phyloP scores from a whole-genome alignment of 2,113 vertebrate species.

The Lepisosteus osseus region DNA sequence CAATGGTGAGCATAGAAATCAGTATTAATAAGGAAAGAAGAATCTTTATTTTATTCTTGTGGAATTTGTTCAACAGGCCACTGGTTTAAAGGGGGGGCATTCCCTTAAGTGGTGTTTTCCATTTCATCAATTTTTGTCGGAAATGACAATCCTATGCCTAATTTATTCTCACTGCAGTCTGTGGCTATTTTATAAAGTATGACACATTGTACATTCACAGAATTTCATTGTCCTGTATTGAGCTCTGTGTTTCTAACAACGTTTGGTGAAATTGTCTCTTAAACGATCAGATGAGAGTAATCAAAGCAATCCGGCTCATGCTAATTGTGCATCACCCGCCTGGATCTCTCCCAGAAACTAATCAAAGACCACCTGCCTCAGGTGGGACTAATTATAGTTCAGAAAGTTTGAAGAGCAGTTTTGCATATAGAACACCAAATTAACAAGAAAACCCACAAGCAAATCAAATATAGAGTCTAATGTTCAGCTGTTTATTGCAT shows the following conservation, averaged over 20 bases:
- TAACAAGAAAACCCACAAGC: slow-evolving; percentile 23
- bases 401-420: slow-evolving; percentile 45
- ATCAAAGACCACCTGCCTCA: slow-evolving; percentile 55
- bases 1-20: no score
- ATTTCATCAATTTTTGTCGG: no score
- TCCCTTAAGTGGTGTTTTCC: no score
- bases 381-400: slow-evolving; percentile 64
- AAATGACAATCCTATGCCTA: no score
- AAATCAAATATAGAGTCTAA: slow-evolving; percentile 38
- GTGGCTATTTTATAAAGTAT: slow-evolving; percentile 2
- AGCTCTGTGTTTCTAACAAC: slow-evolving; percentile 25
- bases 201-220: slow-evolving; percentile 22
- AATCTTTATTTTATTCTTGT: no score
- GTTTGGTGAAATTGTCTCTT: slow-evolving; percentile 39
- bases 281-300: slow-evolving; percentile 69
- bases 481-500: slow-evolving; percentile 12
- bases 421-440: slow-evolving; percentile 42
- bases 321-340: slow-evolving; percentile 61
- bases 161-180: no score
- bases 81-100: no score
- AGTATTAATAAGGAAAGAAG: no score
- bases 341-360: slow-evolving; percentile 57
- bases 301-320: slow-evolving; percentile 56
- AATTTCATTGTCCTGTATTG: slow-evolving; percentile 8
- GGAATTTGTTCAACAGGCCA: no score